Evolutionary conservation across 2,888 invertebrate genomes (phyloP).

Genomic region (Magallana nippona): DNA sequence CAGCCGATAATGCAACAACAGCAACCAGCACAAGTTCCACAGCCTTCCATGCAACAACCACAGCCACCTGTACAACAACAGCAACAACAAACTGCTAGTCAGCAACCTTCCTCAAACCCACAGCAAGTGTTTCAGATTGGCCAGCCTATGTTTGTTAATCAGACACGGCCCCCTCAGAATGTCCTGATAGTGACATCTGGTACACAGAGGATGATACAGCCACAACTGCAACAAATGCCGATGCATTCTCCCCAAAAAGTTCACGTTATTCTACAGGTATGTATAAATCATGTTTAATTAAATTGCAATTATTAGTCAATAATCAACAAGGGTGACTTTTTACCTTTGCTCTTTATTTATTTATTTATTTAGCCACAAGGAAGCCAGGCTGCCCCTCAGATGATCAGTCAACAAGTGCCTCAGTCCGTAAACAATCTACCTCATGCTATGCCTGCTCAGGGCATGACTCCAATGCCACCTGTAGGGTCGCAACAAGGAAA

Average conservation of each 20-base stretch:
- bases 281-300: background rate
- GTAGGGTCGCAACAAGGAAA: constrained; percentile 37
- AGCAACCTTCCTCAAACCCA: constrained; percentile 39
- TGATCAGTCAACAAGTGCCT: constrained; percentile 41
- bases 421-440: constrained; percentile 41
- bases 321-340: background rate
- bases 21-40: constrained; percentile 51
- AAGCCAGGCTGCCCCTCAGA: constrained; percentile 10
- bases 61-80: constrained; percentile 52
- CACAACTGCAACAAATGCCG: constrained; percentile 44
- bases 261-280: constrained; percentile 47
- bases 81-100: constrained; percentile 37
- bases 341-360: background rate
- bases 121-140: constrained; percentile 51
- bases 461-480: constrained; percentile 25
- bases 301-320: no score
- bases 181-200: constrained; percentile 33
- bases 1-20: constrained; percentile 46
- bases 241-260: constrained; percentile 46
- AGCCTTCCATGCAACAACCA: constrained; percentile 50
- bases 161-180: constrained; percentile 51
- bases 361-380: constrained; percentile 2
- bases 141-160: constrained; percentile 40
- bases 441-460: constrained; percentile 34
- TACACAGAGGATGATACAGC: constrained; percentile 38